Percentiles rank a stretch among this genome's conserved stretches.
Evolutionary conservation across 1,140 invertebrate species (phyloP).

Genomic region (Bombus sylvicola): DNA sequence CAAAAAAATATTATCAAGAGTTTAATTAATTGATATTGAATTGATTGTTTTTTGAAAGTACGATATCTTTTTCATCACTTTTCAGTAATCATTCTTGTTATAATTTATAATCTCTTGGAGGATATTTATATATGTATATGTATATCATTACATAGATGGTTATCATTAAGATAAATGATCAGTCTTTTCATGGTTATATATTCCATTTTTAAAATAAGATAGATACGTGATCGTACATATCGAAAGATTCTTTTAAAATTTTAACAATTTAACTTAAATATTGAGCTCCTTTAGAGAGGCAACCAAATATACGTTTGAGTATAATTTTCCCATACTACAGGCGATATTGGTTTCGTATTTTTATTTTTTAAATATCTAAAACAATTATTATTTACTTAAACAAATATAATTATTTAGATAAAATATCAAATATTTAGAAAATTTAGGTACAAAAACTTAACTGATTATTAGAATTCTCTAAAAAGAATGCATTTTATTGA

Average conservation of each 20-base stretch:
- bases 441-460: not conserved
- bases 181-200: not conserved
- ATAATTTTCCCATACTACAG: not conserved
- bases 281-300: not conserved
- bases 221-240: not conserved
- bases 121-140: no score
- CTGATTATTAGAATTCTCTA: not conserved
- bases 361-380: not conserved
- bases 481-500: not conserved
- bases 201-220: not conserved
- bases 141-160: not conserved
- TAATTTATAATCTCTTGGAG: not conserved
- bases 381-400: not conserved
- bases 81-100: not conserved
- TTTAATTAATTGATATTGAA: not conserved
- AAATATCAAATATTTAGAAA: not conserved
- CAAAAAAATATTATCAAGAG: not conserved
- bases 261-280: not conserved
- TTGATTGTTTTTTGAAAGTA: not conserved
- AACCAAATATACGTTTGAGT: not conserved
- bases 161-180: not conserved
- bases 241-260: not conserved
- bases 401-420: not conserved
- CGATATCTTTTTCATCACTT: not conserved
- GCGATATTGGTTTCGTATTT: not conserved